Evolutionary conservation across 2,888 invertebrate genomes (phyloP).

Genomic region (Dryocosmus kuriphilus): DNA sequence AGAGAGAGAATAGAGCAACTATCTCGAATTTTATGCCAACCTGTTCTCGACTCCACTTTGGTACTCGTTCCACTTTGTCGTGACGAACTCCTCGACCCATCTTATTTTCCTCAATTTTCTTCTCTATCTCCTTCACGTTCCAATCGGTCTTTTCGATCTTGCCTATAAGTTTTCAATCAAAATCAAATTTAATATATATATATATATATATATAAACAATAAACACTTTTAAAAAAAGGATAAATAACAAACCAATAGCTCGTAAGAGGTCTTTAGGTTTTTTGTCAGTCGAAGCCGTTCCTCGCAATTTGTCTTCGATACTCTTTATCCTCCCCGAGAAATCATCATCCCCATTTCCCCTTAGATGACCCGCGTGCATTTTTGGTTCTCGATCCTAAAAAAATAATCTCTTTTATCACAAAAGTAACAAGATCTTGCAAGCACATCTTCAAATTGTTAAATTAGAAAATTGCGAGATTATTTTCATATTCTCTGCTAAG

Average conservation of each 20-base stretch:
- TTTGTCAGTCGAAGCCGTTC: conserved; percentile 81
- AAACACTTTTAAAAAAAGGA: conserved; percentile 1
- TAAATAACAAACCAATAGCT: conserved; percentile 82
- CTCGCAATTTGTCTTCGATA: conserved; percentile 89
- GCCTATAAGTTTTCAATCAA: conserved; percentile 74
- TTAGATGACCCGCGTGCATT: conserved; percentile 73
- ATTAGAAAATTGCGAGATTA: conserved; percentile 14
- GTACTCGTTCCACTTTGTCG: conserved; percentile 84
- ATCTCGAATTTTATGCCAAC: conserved; percentile 69
- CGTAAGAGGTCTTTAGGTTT: conserved; percentile 92
- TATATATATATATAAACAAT: not conserved
- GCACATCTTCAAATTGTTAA: not conserved
- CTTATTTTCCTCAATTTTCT: conserved; percentile 90
- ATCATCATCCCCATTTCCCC: conserved; percentile 79
- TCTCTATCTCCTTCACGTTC: conserved; percentile 94
- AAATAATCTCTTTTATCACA: conserved; percentile 23
- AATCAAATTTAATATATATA: not conserved
- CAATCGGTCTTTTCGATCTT: conserved; percentile 93
- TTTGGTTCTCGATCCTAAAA: conserved; percentile 78
- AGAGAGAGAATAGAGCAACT: conserved; percentile 45
- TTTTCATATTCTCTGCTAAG: not conserved
- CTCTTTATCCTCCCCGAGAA: conserved; percentile 84
- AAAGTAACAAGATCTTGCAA: not conserved
- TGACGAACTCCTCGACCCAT: conserved; percentile 82
- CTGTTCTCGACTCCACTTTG: conserved; percentile 94